Evolutionary conservation across 2,113 vertebrate genomes (phyloP).

Genomic region (Labeo catla): DNA sequence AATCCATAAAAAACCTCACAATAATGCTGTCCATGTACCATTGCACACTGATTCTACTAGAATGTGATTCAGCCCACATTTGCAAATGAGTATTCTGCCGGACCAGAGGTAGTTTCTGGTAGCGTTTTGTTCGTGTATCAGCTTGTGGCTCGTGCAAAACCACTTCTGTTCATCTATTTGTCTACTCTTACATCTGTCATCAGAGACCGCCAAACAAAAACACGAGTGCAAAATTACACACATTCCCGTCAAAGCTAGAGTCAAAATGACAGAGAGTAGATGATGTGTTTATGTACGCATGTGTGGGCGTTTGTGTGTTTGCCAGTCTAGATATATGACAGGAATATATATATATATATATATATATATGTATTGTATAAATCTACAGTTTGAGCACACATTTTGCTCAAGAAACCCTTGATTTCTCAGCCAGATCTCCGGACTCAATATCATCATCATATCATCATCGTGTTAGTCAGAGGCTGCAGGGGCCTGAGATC

Average conservation of each 20-base stretch:
- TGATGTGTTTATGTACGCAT: background rate
- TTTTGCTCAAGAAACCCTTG: background rate
- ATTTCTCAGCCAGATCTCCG: constrained; percentile 11
- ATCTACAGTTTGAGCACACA: background rate
- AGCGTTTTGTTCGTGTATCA: background rate
- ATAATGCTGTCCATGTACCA: background rate
- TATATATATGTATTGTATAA: background rate
- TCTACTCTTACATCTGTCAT: background rate
- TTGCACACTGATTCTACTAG: background rate
- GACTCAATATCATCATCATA: constrained; percentile 30
- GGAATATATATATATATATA: background rate
- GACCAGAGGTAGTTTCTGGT: background rate
- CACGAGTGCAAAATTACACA: background rate
- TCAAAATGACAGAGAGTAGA: background rate
- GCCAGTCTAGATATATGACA: background rate
- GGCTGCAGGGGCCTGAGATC: background rate
- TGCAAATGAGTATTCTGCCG: background rate
- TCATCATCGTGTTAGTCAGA: constrained; percentile 27
- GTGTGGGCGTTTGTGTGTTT: background rate
- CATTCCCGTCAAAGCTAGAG: background rate
- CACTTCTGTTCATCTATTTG: background rate
- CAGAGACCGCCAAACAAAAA: background rate
- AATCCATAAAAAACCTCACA: background rate
- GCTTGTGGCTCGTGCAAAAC: background rate
- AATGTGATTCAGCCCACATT: background rate